Evolutionary conservation across 2,888 invertebrate genomes (phyloP), one percentile per base, ranked within the genome.

Genomic region (Amphipyra berbera): DNA sequence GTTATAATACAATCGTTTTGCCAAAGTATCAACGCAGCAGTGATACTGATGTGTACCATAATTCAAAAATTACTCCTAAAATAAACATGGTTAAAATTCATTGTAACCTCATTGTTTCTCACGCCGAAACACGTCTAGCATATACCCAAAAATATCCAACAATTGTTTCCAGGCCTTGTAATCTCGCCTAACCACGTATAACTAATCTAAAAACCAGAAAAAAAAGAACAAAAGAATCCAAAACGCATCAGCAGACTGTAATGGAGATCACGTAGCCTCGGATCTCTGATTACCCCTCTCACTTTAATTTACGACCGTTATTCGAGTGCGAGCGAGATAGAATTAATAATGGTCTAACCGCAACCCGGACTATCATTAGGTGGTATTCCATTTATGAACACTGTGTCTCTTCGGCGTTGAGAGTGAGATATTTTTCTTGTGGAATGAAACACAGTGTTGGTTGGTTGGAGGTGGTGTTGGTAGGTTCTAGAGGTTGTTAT

Each of bases 241-340:
- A 91, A 88, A 90, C 87, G 88, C 89, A 91, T 90, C 89, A 90
- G 87, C 85, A 82, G 79, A 82, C 85, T 85, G 89, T 94, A 94
- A 95, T 95, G 92, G 94, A 90, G 92, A 94, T 93, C 94, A 94
- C 94, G 94, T 93, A 92, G 86, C 81, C 73, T 84, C 84, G 83
- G 88, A 89, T 90, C 88, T 85, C 84, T 85, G 89, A 89, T 91
- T 87, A 83, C 75, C 79, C 84, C 83, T 92, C 91, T 88, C 90
- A 80, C 88, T 93, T 89, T 90, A 89, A 90, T 91, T 89, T 86
- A 85, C 82, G 78, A 75, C 74, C 65, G 72, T 75, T 71, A 74
- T 69, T 58, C 67, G 73, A 79, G 94, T 86, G 89, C 78, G 91
- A 94, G 88, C 58, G 92, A 88, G 94, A 93, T 71, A 84, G 87